Base-by-base conservation (phyloP, 2,888 invertebrate genomes). In the Conistra vaccinii region DNA sequence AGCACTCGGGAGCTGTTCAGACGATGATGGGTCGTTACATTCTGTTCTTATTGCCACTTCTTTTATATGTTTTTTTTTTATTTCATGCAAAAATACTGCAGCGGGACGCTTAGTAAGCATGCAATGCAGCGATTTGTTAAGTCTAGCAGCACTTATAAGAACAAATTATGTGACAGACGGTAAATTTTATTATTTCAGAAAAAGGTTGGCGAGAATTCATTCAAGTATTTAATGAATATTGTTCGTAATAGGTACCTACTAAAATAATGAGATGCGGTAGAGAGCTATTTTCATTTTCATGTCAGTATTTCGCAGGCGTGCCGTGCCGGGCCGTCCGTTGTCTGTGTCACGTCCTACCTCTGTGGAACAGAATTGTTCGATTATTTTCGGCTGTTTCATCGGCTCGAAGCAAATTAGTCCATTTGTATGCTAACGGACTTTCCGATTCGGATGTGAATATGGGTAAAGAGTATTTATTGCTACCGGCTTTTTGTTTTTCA, bases 371-470 rank as follows among this genome's bases (percentile, higher is more conserved):
- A 86, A 83, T 74, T 73, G 69, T 78, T 76, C 73, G 71, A 81
- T 81, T 83, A 81, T 83, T 76, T 87, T 84, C 45, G 77, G 68
- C 73, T 76, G 76, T 85, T 84, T 78, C 71, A 74, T 76, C 61
- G 62, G 65, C 67, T 81, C 53, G 53, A 81, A 85, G 77, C 81
- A 86, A 89, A 89, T 89, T 84, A 85, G 84, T 81, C 85, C 76
- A 89, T 89, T 89, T 89, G 81, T 87, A 88, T 89, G 89, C 88
- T 86, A 87, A 88, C 85, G 81, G 85, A 80, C 76, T 84, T 85
- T 87, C 78, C 80, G 73, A 83, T 85, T 85, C 80, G 78, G 78
- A 87, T 86, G 81, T 83, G 85, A 85, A 78, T 85, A 81, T 78
- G 81, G 80, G 58, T 69, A 79, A 72, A 63, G 45, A 74, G 70